A percentile compares a stretch with the other conserved stretches of the same genome.
Evolutionary conservation across 2,888 invertebrate genomes (phyloP).

Genomic region (Tuberolachnus salignus): DNA sequence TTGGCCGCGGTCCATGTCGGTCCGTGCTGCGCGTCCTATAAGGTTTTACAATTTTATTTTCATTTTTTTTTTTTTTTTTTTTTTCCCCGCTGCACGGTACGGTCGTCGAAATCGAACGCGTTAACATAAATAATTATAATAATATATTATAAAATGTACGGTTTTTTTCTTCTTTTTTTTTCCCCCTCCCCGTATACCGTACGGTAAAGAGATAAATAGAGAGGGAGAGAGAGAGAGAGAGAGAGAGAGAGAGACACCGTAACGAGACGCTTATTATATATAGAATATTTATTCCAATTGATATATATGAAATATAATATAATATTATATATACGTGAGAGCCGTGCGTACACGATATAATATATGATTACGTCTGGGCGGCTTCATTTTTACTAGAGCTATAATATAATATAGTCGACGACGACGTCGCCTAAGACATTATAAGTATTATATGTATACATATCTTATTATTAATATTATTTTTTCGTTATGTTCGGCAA

Average conservation of each 20-base stretch:
- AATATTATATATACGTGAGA: not conserved
- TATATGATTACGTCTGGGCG: not conserved
- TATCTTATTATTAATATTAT: constrained; percentile 23
- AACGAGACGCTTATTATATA: constrained; percentile 25
- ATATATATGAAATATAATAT: constrained; percentile 10
- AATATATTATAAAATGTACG: constrained; percentile 5
- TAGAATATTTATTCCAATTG: constrained; percentile 26
- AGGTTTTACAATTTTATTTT: not conserved
- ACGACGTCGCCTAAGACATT: constrained; percentile 26
- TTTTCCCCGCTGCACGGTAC: no score
- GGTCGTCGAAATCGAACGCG: constrained; percentile 25
- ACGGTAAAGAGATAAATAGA: no score
- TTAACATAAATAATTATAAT: constrained; percentile 28
- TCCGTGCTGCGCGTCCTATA: no score
- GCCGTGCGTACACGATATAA: constrained; percentile 1
- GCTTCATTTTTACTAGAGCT: not conserved
- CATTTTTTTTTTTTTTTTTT: not conserved
- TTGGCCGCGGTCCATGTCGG: constrained; percentile 14
- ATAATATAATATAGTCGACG: not conserved
- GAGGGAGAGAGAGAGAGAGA: no score
- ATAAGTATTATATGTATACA: constrained; percentile 24
- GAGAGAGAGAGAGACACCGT: no score
- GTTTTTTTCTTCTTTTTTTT: no score
- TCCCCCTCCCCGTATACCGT: no score
- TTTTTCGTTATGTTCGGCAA: no score